Conservation (phyloP, 2,888 invertebrate genomes). For the Tetranychus piercei region DNA sequence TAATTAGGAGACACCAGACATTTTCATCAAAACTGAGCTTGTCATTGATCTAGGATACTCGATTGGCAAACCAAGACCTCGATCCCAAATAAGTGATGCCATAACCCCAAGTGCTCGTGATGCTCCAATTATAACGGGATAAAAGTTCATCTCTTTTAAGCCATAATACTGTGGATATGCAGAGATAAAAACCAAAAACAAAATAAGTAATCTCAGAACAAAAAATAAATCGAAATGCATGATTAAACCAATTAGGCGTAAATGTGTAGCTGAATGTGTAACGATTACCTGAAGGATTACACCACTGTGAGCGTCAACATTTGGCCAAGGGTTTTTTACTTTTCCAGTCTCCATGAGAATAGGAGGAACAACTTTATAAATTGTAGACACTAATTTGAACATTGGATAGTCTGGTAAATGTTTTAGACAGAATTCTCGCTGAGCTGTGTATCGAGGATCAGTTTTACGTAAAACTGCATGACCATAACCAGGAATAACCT, state of each 20-base stretch:
- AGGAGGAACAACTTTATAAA: constrained; percentile 81
- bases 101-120: constrained; percentile 68
- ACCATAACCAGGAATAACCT: constrained; percentile 88
- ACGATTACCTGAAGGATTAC: constrained; percentile 60
- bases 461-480: constrained; percentile 90
- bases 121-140: constrained; percentile 79
- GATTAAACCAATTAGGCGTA: no score
- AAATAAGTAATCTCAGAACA: constrained; percentile 9
- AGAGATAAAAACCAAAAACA: constrained; percentile 21
- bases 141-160: constrained; percentile 77
- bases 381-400: constrained; percentile 71
- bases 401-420: constrained; percentile 76
- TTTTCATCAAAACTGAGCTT: constrained; percentile 45
- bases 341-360: constrained; percentile 80
- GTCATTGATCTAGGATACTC: constrained; percentile 73
- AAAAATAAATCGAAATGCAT: no score
- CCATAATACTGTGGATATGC: constrained; percentile 35
- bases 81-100: constrained; percentile 65
- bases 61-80: constrained; percentile 64
- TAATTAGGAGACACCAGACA: constrained; percentile 28
- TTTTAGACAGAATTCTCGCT: constrained; percentile 80
- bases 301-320: constrained; percentile 91
- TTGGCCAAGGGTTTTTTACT: constrained; percentile 96
- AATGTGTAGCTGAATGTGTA: no score
- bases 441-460: constrained; percentile 76